Percentiles rank a stretch among this genome's conserved stretches.
Conservation (phyloP, 2,797 vertebrate genomes). For the Luscinia megarhynchos region DNA sequence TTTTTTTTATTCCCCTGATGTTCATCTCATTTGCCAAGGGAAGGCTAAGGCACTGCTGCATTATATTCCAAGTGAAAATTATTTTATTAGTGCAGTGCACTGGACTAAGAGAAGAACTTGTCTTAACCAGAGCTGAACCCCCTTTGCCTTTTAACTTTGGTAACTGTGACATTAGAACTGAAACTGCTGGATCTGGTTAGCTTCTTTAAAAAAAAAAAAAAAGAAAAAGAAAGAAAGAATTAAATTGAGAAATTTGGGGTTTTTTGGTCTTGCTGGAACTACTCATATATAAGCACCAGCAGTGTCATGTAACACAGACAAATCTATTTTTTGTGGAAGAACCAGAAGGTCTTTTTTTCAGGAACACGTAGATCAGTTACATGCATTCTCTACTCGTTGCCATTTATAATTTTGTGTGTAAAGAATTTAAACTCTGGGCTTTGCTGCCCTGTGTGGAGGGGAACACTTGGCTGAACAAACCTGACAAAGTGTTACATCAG, state of each 20-base stretch:
- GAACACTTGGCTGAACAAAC: neutral
- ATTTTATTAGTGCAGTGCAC: neutral
- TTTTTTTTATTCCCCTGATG: neutral
- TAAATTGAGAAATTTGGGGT: neutral
- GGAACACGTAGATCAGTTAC: neutral
- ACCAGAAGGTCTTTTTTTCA: neutral
- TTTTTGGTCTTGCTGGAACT: neutral
- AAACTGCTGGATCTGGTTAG: neutral
- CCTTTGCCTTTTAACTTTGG: neutral
- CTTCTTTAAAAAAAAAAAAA: neutral
- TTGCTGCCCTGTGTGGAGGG: neutral
- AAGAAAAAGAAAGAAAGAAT: neutral
- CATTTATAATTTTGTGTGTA: neutral
- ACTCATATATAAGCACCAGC: neutral
- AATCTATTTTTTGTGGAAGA: neutral
- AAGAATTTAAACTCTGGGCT: neutral
- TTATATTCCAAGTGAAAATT: neutral
- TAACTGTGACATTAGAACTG: neutral
- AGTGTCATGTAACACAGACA: constrained; percentile 7
- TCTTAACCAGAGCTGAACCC: neutral
- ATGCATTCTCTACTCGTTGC: neutral
- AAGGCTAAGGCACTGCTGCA: neutral
- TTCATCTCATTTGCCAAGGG: constrained; percentile 37
- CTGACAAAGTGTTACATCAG: constrained; percentile 21
- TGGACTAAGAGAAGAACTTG: neutral